Evolutionary conservation across 2,113 vertebrate genomes (phyloP).

Genomic region (Hylia prasina): DNA sequence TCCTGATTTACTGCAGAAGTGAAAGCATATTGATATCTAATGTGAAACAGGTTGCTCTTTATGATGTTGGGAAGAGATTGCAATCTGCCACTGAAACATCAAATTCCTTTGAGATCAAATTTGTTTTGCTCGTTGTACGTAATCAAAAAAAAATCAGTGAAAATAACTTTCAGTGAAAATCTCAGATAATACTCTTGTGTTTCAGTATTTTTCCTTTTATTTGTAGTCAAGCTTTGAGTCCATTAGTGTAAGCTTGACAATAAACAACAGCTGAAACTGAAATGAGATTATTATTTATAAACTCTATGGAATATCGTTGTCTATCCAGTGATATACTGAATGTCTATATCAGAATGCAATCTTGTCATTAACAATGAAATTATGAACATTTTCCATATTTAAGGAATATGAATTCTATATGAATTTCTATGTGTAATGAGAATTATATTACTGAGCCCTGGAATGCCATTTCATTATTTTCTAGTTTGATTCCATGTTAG

Average conservation of each 20-base stretch:
- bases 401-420: not conserved
- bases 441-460: not conserved
- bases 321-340: not conserved
- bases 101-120: not conserved
- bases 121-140: not conserved
- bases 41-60: not conserved
- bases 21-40: not conserved
- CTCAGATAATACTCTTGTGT: not conserved
- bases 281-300: not conserved
- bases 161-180: not conserved
- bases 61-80: not conserved
- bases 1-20: not conserved
- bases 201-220: not conserved
- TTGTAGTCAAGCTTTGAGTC: not conserved
- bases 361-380: not conserved
- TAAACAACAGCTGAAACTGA: not conserved
- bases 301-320: not conserved
- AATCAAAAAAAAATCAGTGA: not conserved
- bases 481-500: not conserved
- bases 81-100: not conserved
- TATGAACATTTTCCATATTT: not conserved
- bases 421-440: not conserved
- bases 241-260: not conserved
- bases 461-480: not conserved
- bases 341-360: not conserved